phyloP scores from a whole-genome alignment of 2,113 vertebrate species.

The Campylomormyrus numenius region DNA sequence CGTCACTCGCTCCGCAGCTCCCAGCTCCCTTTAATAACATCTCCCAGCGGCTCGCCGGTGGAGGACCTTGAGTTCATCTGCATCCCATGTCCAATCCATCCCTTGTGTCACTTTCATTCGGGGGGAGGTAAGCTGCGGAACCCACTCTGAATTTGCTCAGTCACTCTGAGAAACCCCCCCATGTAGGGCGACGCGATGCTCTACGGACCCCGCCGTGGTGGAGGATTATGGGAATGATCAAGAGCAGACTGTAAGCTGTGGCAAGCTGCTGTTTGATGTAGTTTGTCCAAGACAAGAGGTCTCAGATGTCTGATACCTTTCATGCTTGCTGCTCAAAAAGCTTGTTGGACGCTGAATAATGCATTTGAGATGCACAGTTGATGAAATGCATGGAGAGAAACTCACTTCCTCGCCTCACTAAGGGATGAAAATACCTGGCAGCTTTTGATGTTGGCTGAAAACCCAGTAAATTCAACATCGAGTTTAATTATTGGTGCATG shows the following conservation, averaged over 20 bases:
- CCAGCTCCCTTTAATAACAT: neutral
- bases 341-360: neutral
- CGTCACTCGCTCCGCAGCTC: neutral
- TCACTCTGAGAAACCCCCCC: too few relatives aligned
- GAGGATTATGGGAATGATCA: neutral
- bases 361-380: neutral
- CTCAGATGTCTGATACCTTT: neutral
- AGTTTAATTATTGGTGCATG: neutral
- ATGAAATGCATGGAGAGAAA: neutral
- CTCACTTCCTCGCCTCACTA: neutral
- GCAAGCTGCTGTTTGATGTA: neutral
- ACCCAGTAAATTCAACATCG: neutral
- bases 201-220: neutral
- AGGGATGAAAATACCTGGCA: neutral
- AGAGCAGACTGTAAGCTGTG: neutral
- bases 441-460: neutral
- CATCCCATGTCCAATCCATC: neutral
- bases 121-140: neutral
- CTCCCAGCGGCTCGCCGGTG: neutral
- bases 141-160: neutral
- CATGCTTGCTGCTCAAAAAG: neutral
- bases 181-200: neutral
- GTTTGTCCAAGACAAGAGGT: neutral
- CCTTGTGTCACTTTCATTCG: neutral
- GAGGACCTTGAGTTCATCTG: neutral